Evolutionary conservation across 2,888 invertebrate genomes (phyloP).

Genomic region (Timema cristinae): DNA sequence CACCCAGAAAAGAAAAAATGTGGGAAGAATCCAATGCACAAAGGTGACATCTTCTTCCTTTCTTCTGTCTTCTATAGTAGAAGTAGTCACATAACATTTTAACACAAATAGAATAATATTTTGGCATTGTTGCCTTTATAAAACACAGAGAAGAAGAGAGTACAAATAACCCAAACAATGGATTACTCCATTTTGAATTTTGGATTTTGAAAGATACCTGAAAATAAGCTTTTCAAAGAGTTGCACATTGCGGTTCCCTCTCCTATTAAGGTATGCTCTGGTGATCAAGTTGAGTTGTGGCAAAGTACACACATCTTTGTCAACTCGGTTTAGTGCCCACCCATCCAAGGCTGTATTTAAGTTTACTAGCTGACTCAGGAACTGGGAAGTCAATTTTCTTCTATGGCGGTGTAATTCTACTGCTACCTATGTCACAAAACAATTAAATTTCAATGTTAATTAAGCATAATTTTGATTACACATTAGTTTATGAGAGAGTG

Average conservation of each 20-base stretch:
- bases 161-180: too few relatives aligned
- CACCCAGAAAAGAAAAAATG: too few relatives aligned
- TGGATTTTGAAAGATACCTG: constrained; percentile 41
- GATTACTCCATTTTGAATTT: too few relatives aligned
- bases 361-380: constrained; percentile 19
- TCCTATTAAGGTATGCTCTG: constrained; percentile 37
- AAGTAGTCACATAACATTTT: too few relatives aligned
- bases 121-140: too few relatives aligned
- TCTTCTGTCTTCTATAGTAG: too few relatives aligned
- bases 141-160: too few relatives aligned
- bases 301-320: constrained; percentile 28
- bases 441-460: background rate
- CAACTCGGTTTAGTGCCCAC: constrained; percentile 42
- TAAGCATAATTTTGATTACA: constrained; percentile 37
- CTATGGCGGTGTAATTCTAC: constrained; percentile 9
- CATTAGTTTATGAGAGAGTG: constrained; percentile 30
- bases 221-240: constrained; percentile 43
- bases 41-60: too few relatives aligned
- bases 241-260: constrained; percentile 42
- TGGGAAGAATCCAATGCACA: too few relatives aligned
- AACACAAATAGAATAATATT: too few relatives aligned
- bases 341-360: constrained; percentile 33
- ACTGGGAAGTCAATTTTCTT: constrained; percentile 14
- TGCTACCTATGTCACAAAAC: constrained; percentile 40
- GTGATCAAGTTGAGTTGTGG: constrained; percentile 35